Evolutionary conservation across 2,888 invertebrate genomes (phyloP).

Genomic region (Chymomyza amoena): DNA sequence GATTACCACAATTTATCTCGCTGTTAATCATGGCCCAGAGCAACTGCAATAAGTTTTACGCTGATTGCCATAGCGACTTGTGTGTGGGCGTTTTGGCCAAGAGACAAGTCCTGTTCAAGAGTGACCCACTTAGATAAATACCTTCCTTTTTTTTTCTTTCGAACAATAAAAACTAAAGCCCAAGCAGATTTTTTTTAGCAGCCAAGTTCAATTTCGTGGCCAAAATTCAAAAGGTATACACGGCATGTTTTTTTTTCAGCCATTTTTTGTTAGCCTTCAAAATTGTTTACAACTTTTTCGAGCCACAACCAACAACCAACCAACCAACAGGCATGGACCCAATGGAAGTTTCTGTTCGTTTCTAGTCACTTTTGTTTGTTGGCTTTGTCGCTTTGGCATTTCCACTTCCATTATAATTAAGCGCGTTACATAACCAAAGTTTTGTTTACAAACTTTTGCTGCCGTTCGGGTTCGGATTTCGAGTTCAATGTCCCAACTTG

Average conservation of each 20-base stretch:
- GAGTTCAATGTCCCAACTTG: slow-evolving; percentile 68
- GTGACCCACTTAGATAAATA: slow-evolving; percentile 19
- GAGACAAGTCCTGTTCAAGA: not conserved
- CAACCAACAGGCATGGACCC: no score
- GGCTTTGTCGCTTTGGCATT: slow-evolving; percentile 53
- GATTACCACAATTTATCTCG: not conserved
- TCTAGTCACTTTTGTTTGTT: slow-evolving; percentile 13
- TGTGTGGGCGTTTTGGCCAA: slow-evolving; percentile 14
- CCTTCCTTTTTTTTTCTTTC: not conserved
- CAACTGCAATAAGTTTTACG: not conserved
- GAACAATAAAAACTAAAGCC: no score
- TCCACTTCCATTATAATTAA: slow-evolving; percentile 71
- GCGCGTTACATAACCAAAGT: slow-evolving; percentile 61
- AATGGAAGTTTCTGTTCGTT: slow-evolving; percentile 19
- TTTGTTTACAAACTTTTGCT: slow-evolving; percentile 67
- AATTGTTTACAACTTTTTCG: slow-evolving; percentile 9
- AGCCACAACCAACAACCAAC: slow-evolving; percentile 12
- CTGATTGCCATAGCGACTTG: not conserved
- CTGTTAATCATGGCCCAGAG: slow-evolving; percentile 42
- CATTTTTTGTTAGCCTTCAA: slow-evolving; percentile 29
- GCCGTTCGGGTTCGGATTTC: slow-evolving; percentile 56
- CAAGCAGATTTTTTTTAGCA: not conserved
- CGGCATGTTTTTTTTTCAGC: not conserved
- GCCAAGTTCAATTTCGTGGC: not conserved
- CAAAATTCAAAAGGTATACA: not conserved